Conservation (phyloP, 1,140 invertebrate species). For the Stegodyphus dumicola region DNA sequence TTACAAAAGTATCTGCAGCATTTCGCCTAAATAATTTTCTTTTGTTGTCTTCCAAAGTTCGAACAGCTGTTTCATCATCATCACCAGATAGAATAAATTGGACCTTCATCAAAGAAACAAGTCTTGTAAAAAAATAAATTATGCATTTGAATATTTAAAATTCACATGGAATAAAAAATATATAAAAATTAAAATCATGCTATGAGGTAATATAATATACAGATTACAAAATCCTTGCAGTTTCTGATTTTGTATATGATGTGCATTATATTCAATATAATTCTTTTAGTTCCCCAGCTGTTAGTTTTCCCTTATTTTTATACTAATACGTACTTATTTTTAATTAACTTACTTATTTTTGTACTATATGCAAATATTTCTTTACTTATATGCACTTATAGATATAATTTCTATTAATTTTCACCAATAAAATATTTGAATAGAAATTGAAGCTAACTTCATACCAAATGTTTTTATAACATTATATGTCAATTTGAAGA, state of each 20-base stretch:
- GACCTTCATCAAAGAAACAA: conserved; percentile 65
- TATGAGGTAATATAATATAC: not conserved
- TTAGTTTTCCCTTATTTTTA: not conserved
- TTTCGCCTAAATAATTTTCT: conserved; percentile 70
- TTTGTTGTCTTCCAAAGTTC: conserved; percentile 68
- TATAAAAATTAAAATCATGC: not conserved
- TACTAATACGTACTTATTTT: not conserved
- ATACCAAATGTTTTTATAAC: no score
- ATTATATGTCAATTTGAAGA: no score
- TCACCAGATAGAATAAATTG: conserved; percentile 71
- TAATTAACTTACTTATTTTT: no score
- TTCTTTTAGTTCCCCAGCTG: not conserved
- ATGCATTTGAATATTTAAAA: not conserved
- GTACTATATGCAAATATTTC: no score
- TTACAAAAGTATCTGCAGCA: conserved; percentile 70
- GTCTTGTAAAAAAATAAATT: no score
- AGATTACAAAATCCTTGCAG: no score
- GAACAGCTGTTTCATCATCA: conserved; percentile 68
- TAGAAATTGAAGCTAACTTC: no score
- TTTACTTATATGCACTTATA: no score
- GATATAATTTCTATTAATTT: no score
- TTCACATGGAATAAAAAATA: not conserved
- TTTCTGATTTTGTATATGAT: no score
- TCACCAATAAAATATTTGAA: no score
- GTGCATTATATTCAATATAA: no score